phyloP scores from a whole-genome alignment of 2,797 vertebrate species.

The Sebastes matsubarae region DNA sequence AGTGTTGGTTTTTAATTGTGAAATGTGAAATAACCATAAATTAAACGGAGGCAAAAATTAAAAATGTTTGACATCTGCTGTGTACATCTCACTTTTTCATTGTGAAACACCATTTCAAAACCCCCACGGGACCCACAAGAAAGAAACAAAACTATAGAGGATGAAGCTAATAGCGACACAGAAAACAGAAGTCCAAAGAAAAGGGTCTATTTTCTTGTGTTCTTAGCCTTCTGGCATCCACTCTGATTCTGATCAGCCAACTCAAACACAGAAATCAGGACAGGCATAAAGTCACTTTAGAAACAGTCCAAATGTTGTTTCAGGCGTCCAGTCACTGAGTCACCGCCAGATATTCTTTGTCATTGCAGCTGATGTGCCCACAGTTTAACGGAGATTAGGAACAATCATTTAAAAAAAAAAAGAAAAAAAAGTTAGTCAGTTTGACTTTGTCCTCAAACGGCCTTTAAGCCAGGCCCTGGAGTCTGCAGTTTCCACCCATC shows the following conservation, averaged over 20 bases:
- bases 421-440: neutral
- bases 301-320: conserved; percentile 48
- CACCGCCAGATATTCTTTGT: conserved; percentile 29
- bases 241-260: conserved; percentile 48
- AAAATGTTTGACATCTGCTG: neutral
- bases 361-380: conserved; percentile 5
- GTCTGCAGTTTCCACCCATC: neutral
- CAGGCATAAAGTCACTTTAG: conserved; percentile 23
- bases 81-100: neutral
- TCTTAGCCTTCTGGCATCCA: conserved; percentile 26
- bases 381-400: conserved; percentile 40
- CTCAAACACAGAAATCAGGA: conserved; percentile 58
- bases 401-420: conserved; percentile 16
- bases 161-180: conserved; percentile 15
- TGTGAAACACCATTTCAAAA: neutral
- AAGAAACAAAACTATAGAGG: neutral
- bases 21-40: neutral
- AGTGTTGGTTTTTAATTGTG: neutral
- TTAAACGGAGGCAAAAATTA: neutral
- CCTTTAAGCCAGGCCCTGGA: neutral
- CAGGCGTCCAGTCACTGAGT: conserved; percentile 11
- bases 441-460: conserved; percentile 10
- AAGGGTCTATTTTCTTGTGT: conserved; percentile 9
- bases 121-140: neutral
- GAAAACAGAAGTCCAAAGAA: conserved; percentile 1